Percentiles rank a stretch among this genome's conserved stretches.
Evolutionary conservation across 1,140 invertebrate species (phyloP).

Genomic region (Centruroides sculpturatus): DNA sequence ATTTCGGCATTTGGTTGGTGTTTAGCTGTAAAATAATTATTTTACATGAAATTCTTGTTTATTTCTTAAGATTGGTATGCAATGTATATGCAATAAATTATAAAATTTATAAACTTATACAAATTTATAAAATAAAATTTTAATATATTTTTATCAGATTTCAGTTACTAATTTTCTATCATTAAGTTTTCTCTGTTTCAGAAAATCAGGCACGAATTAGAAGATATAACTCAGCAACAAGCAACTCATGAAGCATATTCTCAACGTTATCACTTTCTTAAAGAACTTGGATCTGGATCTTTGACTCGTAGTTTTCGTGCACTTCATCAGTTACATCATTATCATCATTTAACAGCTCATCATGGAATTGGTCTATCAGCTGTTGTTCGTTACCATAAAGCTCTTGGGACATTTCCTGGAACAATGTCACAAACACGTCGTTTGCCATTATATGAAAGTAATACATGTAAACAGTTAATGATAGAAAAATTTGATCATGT

Average conservation of each 20-base stretch:
- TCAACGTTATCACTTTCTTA: conserved; percentile 11
- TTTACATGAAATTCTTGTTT: too few species aligned
- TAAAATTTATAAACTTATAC: too few species aligned
- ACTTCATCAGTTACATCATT: conserved; percentile 8
- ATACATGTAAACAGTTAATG: conserved; percentile 69
- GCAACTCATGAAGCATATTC: conserved; percentile 7
- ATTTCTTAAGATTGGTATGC: too few species aligned
- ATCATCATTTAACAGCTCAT: conserved; percentile 3
- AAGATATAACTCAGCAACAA: conserved; percentile 24
- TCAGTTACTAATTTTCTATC: background rate
- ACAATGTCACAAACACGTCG: background rate
- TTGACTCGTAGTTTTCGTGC: conserved; percentile 12
- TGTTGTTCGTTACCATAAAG: conserved; percentile 19
- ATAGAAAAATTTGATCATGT: conserved; percentile 70
- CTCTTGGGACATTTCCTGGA: conserved; percentile 14
- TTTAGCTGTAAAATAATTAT: too few species aligned
- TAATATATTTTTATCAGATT: too few species aligned
- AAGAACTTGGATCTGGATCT: conserved; percentile 13
- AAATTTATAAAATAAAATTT: too few species aligned
- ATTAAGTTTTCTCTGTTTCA: conserved; percentile 24
- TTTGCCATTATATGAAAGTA: conserved; percentile 52
- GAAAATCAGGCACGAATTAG: conserved; percentile 52
- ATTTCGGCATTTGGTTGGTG: too few species aligned
- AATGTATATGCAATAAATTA: too few species aligned
- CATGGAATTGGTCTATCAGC: conserved; percentile 15